phyloP scores from a whole-genome alignment of 2,888 invertebrate species.

The Xestia xanthographa region DNA sequence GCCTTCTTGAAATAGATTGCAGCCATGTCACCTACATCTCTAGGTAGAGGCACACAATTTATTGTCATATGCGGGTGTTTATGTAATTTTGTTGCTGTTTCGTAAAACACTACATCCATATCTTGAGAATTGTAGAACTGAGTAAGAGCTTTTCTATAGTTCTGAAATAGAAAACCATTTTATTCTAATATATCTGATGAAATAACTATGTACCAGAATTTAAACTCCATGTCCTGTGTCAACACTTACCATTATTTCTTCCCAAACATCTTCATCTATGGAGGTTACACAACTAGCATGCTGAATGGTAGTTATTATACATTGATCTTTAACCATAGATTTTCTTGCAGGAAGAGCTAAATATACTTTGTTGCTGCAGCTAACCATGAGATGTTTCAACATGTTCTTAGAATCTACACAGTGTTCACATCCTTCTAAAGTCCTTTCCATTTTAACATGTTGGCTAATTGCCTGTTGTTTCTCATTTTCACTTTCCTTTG shows the following conservation, averaged over 20 bases:
- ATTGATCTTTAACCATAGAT: conserved; percentile 96
- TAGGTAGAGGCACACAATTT: conserved; percentile 96
- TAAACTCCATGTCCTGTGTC: background rate
- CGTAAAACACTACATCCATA: conserved; percentile 97
- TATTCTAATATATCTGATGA: background rate
- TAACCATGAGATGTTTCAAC: conserved; percentile 96
- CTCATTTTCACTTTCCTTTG: conserved; percentile 91
- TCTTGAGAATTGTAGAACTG: conserved; percentile 93
- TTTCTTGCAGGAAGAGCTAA: conserved; percentile 94
- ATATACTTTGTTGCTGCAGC: conserved; percentile 95
- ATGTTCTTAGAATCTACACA: conserved; percentile 96
- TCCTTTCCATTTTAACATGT: conserved; percentile 92
- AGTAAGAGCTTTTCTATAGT: conserved; percentile 94
- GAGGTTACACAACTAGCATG: conserved; percentile 95
- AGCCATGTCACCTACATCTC: conserved; percentile 96
- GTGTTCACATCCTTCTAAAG: conserved; percentile 94
- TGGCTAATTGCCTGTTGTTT: conserved; percentile 93
- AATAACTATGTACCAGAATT: background rate
- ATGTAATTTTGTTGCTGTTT: conserved; percentile 94
- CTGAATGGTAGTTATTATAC: conserved; percentile 95
- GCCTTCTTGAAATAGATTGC: conserved; percentile 99
- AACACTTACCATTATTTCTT: conserved; percentile 93
- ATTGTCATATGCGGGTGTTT: conserved; percentile 95
- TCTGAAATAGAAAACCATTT: conserved; percentile 83
- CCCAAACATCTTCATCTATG: conserved; percentile 98